A percentile compares a stretch with the other conserved stretches of the same genome.
These are phyloP conservation scores for Hylia prasina DNA, from an alignment of 2,113 vertebrate species.

Conservation along the genomic window DNA sequence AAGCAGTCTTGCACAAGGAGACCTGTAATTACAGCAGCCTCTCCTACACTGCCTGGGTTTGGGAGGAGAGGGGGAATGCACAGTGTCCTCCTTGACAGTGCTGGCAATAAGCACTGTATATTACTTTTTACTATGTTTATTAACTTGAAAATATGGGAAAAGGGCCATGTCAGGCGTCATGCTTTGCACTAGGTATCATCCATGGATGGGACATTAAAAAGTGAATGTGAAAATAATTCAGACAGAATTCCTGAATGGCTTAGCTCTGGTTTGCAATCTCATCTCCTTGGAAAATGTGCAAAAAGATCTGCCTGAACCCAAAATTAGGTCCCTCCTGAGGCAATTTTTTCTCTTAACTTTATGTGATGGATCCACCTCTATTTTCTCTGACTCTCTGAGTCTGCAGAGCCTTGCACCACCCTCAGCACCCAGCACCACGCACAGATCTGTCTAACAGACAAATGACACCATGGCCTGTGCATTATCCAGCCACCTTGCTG, in stretches of 20 bases:
- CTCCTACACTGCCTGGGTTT: background rate
- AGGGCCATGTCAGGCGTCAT: background rate
- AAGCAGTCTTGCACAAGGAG: background rate
- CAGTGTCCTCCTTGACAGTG: background rate
- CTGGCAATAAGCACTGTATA: background rate
- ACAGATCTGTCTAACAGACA: background rate
- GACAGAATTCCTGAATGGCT: background rate
- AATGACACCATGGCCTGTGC: accelerated
- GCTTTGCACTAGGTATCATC: background rate
- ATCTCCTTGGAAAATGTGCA: background rate
- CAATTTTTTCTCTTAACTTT: background rate
- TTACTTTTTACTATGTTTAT: background rate
- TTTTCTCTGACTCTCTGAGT: background rate
- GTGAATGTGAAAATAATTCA: background rate
- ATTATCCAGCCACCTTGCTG: background rate
- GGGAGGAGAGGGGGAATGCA: background rate
- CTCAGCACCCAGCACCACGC: background rate
- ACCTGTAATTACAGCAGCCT: background rate
- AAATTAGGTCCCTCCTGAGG: background rate
- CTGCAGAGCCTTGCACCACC: background rate
- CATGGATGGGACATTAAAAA: background rate
- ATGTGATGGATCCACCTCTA: background rate
- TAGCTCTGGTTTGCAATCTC: background rate
- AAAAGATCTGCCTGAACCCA: background rate
- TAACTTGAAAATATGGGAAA: background rate